Evolutionary conservation across 2,888 invertebrate genomes (phyloP), one percentile per base, ranked within the genome.

Genomic region (Eucera pruinosa): DNA sequence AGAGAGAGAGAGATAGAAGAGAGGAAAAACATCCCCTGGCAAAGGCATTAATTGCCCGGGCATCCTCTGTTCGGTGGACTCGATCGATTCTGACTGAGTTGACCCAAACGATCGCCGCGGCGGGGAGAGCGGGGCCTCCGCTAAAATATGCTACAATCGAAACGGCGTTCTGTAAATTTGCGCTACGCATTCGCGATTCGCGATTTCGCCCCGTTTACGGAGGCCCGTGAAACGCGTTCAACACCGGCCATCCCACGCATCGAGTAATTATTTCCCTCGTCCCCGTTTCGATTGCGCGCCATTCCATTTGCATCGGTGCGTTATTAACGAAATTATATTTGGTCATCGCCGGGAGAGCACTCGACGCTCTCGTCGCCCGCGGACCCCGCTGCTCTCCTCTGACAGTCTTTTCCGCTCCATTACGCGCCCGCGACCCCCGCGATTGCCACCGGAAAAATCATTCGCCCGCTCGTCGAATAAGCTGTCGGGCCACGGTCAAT

Each of bases 321-420:
- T 74, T 75, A 75, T 75, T 75, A 75, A 75, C 75, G 54, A 75
- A 74, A 75, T 75, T 75, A 75, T 75, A 60, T 74, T 60, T 65
- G 66, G 60, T 2, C 47, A 33, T 54, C 47, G 74, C 15, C 39
- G 25, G 33, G 30, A 23, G 45, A 62, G 45, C 41, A 23, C 52
- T 74, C 43, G 57, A 30, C n/a, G 36, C 4, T n/a, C 15, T 23
- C 39, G 39, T 2, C 13, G 27, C n/a, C 0, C 13, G 6, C n/a
- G n/a, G n/a, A n/a, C n/a, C n/a, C n/a, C n/a, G n/a, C n/a, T n/a
- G 25, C 20, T 27, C 18, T 30, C 48, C 27, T 43, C 27, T 48
- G 50, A 5, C 11, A 33, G 50, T 47, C 58, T 65, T 64, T 75
- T 45, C 39, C 64, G 41, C 54, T 41, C 64, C 74, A 65, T 75